Evolutionary conservation across 2,888 invertebrate genomes (phyloP), one percentile per base, ranked within the genome.

Genomic region (Harmothoe impar): DNA sequence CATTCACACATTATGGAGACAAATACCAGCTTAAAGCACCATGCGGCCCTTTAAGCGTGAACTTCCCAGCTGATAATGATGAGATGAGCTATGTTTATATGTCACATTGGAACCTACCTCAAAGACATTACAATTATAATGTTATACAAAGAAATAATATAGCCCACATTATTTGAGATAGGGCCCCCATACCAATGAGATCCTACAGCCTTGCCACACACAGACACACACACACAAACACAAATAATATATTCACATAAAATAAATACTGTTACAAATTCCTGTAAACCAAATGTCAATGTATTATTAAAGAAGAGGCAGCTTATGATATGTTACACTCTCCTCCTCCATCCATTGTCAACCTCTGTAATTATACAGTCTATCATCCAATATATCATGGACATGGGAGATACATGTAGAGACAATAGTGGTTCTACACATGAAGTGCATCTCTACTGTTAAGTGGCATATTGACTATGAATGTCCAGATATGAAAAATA

Each of bases 271-370:
- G 62, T 62, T 62, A 20, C 3, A 5, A n/a, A 62, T 62, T n/a
- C 5, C 10, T 10, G 10, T 43, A 43, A 7, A 43, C 43, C 43
- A 43, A n/a, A 43, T 43, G 43, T n/a, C n/a, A n/a, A n/a, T n/a
- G n/a, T n/a, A n/a, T n/a, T n/a, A n/a, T 23, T 72, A 72, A 7
- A 72, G 72, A 29, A 72, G 72, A 72, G 72, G 72, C 72, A 72
- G 72, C 72, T 72, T 72, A n/a, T 72, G 62, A n/a, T 12, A 62
- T 15, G 23, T 62, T n/a, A 62, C 62, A 62, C 62, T 15, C 62
- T n/a, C 62, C 62, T 5, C 62, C 15, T 3, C 62, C 62, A 3
- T n/a, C 62, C 20, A 62, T n/a, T 62, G 20, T 62, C 23, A 62
- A 62, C 20, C 62, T n/a, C 20, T 3, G 3, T 20, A n/a, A 15